Conservation (phyloP, 2,113 vertebrate species). For the Clarias batrachus region DNA sequence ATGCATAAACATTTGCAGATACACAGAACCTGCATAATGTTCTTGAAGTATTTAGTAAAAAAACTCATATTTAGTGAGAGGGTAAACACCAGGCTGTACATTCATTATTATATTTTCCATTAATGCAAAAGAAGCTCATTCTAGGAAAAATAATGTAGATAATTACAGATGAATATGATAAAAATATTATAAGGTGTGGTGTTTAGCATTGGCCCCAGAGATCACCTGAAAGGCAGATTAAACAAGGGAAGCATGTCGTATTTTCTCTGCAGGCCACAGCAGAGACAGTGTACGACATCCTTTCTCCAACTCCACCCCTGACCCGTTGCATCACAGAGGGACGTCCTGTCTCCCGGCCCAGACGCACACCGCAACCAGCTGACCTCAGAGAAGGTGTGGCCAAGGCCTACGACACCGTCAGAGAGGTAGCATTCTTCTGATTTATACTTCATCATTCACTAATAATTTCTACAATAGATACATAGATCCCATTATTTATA, state of each 20-base stretch:
- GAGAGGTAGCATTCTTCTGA: slow-evolving; percentile 74
- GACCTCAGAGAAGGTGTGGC: slow-evolving; percentile 89
- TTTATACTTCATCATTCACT: not conserved
- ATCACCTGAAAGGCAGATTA: not conserved
- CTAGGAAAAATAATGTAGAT: not conserved
- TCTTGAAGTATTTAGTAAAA: not conserved
- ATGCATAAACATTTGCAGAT: not conserved
- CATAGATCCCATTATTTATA: not conserved
- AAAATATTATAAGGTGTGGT: not conserved
- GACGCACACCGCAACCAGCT: slow-evolving; percentile 80
- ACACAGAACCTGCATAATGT: not conserved
- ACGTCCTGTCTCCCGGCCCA: slow-evolving; percentile 69
- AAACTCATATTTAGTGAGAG: not conserved
- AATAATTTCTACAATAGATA: not conserved
- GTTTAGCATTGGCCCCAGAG: not conserved
- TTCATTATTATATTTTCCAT: not conserved
- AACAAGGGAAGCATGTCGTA: not conserved
- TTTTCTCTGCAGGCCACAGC: slow-evolving; percentile 79
- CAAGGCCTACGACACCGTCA: slow-evolving; percentile 88
- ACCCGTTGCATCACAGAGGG: slow-evolving; percentile 79
- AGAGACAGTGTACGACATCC: slow-evolving; percentile 90
- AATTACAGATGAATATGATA: not conserved
- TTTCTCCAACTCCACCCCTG: slow-evolving; percentile 83
- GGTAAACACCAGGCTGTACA: not conserved
- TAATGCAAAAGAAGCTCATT: not conserved